Base-by-base conservation (phyloP, 2,797 vertebrate species). In the Takifugu rubripes region DNA sequence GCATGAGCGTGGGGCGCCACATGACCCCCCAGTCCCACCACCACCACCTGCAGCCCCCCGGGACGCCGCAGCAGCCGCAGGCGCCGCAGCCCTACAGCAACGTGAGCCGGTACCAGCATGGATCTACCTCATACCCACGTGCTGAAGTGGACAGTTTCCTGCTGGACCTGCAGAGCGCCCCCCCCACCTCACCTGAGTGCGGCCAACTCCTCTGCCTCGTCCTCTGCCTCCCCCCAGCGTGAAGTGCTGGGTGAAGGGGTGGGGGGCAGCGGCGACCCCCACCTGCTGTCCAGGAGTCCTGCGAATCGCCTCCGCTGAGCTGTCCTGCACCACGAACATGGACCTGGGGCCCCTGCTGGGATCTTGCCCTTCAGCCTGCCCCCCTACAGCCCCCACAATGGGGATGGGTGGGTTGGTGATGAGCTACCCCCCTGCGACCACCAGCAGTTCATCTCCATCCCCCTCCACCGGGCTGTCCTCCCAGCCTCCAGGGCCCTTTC, bases 51-150 rank as follows among this genome's bases (percentile, higher is more conserved):
- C 94, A 94, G 85, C 89, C 87, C 26, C 80, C 82, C 0, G 75
- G 79, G n/a, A 76, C 76, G 1, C 72, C 76, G 0, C 87, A 83
- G 67, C 90, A 85, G 74, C 89, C 76, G 1, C 72, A 76, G 0
- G 86, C 83, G 67, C 90, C 84, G 74, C 89, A 89, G 56, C 75
- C 88, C n/a, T 90, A 90, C 66, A 61, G 81, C 66, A 83, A 92
- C 87, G 91, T 94, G 90, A 85, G 92, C 78, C 93, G 94, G 86
- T 96, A 96, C 89, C 96, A 95, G 90, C 93, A 95, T 53, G 92
- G 93, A 88, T 94, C 91, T 92, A 97, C 96, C 95, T 97, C 96
- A 92, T 98, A 96, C 86, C 84, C 95, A 78, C 97, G 96, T 81
- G 79, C 90, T 2, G 96, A 98, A 83, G 91, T 97, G 93, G 96